Base-by-base conservation (phyloP, 2,888 invertebrate species). In the Erebia epiphron region DNA sequence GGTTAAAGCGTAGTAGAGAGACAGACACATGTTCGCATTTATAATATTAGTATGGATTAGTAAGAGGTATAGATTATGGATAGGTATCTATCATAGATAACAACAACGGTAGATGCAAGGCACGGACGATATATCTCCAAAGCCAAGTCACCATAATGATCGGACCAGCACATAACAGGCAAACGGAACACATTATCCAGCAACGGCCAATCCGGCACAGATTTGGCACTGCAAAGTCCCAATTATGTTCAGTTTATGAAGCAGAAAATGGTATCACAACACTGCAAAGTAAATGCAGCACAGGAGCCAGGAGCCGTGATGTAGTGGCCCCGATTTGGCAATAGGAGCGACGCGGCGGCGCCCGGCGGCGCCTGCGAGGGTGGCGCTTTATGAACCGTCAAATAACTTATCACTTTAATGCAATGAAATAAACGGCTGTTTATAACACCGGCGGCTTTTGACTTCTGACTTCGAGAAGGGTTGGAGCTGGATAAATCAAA, bases 321-420 rank as follows among this genome's bases (percentile, higher is more conserved):
- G 83, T 77, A 90, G 87, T 83, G 83, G 75, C 81, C 83, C 80
- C 86, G 85, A 87, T 91, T 91, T 91, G 92, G 92, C 92, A 89
- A 78, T 79, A 82, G 82, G 78, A 81, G 86, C 83, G 87, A 76
- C 90, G 82, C 72, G 78, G 74, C 77, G 80, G 90, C 90, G 90
- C 89, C 90, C 83, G 75, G 76, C 82, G 82, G 82, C 85, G 86
- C 86, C 82, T 26, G 26, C 75, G 75, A 73, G 82, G 88, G 84
- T 26, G 26, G 84, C 85, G 86, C 83, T 91, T 91, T 91, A 91
- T 91, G 92, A 89, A 89, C 89, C 92, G 90, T 87, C 92, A 90
- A 92, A 93, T 92, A 90, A 91, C 90, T 92, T 91, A 91, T 91
- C 91, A 90, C 89, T 90, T 90, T 90, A 91, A 91, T 90, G 90